A percentile compares a stretch with the other conserved stretches of the same genome.
Conservation (phyloP, 1,140 invertebrate species). For the Portunus trituberculatus region DNA sequence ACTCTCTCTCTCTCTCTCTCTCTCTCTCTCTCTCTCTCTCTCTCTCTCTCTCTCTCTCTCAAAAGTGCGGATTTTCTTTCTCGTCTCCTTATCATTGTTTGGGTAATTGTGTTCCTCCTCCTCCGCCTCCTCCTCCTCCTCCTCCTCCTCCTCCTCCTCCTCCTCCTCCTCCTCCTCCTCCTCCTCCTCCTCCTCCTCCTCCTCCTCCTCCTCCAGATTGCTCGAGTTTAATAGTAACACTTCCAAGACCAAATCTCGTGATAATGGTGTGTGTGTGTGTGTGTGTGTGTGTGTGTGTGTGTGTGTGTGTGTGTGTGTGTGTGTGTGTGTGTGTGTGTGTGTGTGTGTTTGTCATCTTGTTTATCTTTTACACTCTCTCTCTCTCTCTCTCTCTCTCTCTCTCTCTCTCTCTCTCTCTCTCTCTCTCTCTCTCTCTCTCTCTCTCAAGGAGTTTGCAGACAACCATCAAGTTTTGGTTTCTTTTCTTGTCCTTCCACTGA, state of each 20-base stretch:
- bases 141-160: not conserved
- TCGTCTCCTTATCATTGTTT: no score
- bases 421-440: constrained; percentile 16
- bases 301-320: not conserved
- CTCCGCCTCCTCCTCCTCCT: not conserved
- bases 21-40: constrained; percentile 3
- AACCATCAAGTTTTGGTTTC: not conserved
- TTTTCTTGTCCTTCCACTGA: not conserved
- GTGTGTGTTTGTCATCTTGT: not conserved
- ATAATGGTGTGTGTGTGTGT: no score
- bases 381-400: constrained; percentile 18
- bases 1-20: not conserved
- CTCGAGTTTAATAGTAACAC: no score
- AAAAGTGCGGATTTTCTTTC: not conserved
- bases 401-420: constrained; percentile 33
- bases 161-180: not conserved
- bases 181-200: not conserved
- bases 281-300: not conserved
- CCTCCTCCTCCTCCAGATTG: not conserved
- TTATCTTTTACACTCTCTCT: not conserved
- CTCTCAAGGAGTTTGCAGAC: not conserved
- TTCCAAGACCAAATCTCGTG: no score
- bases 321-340: no score
- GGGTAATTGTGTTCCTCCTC: not conserved
- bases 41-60: not conserved